These are phyloP conservation scores for Sinohyriopsis cumingii DNA, from an alignment of 2,888 invertebrate species.

Conservation along the genomic window DNA sequence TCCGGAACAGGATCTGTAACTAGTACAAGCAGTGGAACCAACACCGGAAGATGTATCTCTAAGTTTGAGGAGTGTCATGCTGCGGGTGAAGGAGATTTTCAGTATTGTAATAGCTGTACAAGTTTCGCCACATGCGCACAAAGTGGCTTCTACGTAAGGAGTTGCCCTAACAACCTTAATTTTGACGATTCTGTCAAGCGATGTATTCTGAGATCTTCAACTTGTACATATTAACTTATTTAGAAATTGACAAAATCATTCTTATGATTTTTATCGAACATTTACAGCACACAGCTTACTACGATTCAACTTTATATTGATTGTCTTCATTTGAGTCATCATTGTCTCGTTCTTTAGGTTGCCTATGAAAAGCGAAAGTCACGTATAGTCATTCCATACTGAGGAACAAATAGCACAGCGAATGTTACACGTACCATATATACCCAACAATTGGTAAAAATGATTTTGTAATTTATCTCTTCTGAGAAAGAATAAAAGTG, in stretches of 20 bases:
- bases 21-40: conserved; percentile 2
- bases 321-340: no score
- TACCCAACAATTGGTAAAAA: no score
- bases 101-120: conserved; percentile 32
- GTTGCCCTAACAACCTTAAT: conserved; percentile 29
- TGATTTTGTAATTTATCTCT: no score
- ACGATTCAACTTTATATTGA: no score
- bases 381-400: no score
- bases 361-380: no score
- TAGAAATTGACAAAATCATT: not conserved
- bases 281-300: no score
- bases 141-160: conserved; percentile 35
- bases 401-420: no score
- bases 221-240: not conserved
- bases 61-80: conserved; percentile 24
- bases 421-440: no score
- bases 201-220: conserved; percentile 14
- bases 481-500: no score
- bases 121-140: conserved; percentile 36
- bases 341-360: no score
- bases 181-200: conserved; percentile 18
- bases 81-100: conserved; percentile 22
- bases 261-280: no score
- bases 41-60: conserved; percentile 21
- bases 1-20: not conserved